These are phyloP conservation scores for Odontomachus brunneus DNA, from an alignment of 1,140 invertebrate species.

Conservation along the genomic window DNA sequence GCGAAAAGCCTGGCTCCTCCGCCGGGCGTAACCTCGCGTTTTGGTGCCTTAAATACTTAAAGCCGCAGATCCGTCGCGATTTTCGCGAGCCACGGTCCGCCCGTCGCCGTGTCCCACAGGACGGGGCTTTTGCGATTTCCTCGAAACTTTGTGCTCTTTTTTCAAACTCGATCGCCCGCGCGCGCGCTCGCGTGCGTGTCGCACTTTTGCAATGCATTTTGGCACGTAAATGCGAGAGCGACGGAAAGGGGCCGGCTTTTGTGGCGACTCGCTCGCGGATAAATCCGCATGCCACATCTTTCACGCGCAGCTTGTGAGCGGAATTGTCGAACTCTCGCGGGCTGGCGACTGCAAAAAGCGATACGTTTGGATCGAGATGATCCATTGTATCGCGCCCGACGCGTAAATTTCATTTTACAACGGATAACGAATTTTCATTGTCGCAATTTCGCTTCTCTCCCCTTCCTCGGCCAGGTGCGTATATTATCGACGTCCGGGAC, in stretches of 20 bases:
- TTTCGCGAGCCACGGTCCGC: background rate
- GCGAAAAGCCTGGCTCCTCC: constrained; percentile 15
- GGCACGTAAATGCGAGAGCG: constrained; percentile 42
- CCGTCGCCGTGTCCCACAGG: background rate
- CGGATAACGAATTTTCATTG: constrained; percentile 65
- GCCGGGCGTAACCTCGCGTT: constrained; percentile 29
- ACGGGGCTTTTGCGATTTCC: constrained; percentile 26
- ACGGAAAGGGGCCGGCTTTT: constrained; percentile 54
- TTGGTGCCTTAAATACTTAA: constrained; percentile 45
- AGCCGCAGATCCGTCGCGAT: constrained; percentile 14
- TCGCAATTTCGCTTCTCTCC: constrained; percentile 35
- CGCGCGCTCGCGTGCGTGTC: background rate
- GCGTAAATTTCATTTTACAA: constrained; percentile 62
- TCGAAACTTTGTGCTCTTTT: constrained; percentile 54
- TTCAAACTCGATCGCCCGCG: constrained; percentile 36
- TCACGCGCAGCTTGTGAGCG: constrained; percentile 66
- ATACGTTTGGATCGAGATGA: constrained; percentile 73
- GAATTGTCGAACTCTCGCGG: constrained; percentile 66
- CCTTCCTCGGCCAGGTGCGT: constrained; percentile 33
- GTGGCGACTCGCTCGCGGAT: constrained; percentile 65
- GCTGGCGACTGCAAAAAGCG: constrained; percentile 70
- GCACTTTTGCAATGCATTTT: constrained; percentile 54
- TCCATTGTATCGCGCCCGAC: constrained; percentile 69
- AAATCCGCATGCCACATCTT: constrained; percentile 69
- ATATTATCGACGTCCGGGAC: constrained; percentile 25